A percentile compares a stretch with the other conserved stretches of the same genome.
Evolutionary conservation across 2,797 vertebrate genomes (phyloP).

Genomic region (Bradypus variegatus): DNA sequence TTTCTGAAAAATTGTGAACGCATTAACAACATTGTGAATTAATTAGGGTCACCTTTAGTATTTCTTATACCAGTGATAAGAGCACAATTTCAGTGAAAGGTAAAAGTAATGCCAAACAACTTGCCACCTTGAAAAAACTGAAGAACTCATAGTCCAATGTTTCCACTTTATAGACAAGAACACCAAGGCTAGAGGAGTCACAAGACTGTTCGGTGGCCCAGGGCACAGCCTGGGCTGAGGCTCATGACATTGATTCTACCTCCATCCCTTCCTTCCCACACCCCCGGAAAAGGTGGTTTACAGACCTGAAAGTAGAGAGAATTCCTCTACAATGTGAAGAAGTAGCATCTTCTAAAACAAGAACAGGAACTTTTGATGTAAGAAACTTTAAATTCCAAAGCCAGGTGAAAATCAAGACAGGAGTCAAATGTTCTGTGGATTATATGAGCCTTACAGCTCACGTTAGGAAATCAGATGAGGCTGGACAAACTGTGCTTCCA

Average conservation of each 20-base stretch:
- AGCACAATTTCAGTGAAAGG: not conserved
- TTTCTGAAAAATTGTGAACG: not conserved
- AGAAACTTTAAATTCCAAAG: not conserved
- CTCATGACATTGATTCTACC: not conserved
- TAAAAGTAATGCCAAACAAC: not conserved
- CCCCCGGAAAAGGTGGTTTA: not conserved
- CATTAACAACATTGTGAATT: too few relatives aligned
- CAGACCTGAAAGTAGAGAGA: not conserved
- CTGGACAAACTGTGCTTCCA: fast-evolving
- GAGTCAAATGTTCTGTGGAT: not conserved
- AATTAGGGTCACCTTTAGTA: not conserved
- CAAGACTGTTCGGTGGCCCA: not conserved
- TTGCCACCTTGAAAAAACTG: not conserved
- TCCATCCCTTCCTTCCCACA: fast-evolving
- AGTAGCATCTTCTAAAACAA: not conserved
- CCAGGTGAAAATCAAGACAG: not conserved
- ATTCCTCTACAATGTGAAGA: not conserved
- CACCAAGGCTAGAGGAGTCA: not conserved
- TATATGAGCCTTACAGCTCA: not conserved
- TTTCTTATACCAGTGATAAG: not conserved
- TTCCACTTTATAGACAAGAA: not conserved
- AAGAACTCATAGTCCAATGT: fast-evolving
- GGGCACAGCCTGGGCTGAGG: not conserved
- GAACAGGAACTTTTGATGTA: not conserved
- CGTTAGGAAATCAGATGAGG: not conserved